A percentile compares a stretch with the other conserved stretches of the same genome.
Evolutionary conservation across 2,113 vertebrate genomes (phyloP).

Genomic region (Leptosomus discolor): DNA sequence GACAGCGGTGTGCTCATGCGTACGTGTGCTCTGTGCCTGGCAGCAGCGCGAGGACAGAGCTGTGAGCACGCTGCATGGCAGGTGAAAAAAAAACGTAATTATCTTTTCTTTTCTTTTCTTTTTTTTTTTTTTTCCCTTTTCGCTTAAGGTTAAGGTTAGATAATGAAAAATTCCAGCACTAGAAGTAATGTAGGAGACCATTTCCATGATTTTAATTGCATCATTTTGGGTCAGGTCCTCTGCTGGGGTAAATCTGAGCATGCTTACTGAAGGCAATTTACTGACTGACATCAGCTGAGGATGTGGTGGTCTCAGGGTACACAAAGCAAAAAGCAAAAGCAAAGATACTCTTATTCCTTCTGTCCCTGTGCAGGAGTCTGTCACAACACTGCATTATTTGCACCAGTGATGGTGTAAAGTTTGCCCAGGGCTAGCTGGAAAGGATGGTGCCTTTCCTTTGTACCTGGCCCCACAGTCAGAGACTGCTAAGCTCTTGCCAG

Average conservation of each 20-base stretch:
- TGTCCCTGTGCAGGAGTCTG: neutral
- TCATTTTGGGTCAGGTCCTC: neutral
- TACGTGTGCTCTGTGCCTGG: neutral
- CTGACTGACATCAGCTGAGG: neutral
- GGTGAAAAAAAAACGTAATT: constrained; percentile 19
- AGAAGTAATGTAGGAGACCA: neutral
- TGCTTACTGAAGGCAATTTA: neutral
- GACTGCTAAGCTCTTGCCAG: neutral
- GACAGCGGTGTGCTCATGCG: accelerated
- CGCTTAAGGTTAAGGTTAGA: neutral
- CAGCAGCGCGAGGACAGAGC: neutral
- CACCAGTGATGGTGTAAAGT: neutral
- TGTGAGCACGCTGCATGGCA: neutral
- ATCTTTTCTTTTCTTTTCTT: neutral
- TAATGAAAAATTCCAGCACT: neutral
- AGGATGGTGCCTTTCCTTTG: neutral
- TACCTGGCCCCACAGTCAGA: accelerated
- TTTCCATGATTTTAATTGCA: constrained; percentile 34
- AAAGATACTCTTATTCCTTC: neutral
- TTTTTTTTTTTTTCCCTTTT: neutral
- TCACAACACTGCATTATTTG: neutral
- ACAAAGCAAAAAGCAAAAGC: neutral
- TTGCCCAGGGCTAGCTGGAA: neutral
- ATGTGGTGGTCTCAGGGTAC: neutral
- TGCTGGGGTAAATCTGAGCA: neutral